These are phyloP conservation scores for Rutilus rutilus DNA, from an alignment of 2,113 vertebrate species.

Conservation along the genomic window DNA sequence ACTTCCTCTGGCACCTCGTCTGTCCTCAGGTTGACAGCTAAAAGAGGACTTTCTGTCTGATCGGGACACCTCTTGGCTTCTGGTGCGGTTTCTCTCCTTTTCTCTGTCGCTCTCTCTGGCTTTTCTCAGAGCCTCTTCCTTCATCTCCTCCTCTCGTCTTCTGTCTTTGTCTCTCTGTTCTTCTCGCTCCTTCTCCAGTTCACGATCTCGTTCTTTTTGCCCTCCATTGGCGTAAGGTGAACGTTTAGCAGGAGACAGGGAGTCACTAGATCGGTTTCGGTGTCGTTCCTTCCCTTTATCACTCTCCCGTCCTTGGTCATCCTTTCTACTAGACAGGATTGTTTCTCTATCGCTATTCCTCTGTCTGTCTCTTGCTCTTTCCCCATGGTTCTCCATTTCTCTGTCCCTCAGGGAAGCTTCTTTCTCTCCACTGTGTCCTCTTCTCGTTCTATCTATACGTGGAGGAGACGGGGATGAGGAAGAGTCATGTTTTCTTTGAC, in stretches of 20 bases:
- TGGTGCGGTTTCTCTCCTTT: conserved; percentile 39
- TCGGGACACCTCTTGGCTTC: conserved; percentile 27
- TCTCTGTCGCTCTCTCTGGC: conserved; percentile 27
- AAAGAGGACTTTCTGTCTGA: background rate
- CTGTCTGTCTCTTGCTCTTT: conserved; percentile 23
- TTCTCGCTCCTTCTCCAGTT: conserved; percentile 22
- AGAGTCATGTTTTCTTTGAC: conserved; percentile 41
- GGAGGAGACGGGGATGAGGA: conserved; percentile 28
- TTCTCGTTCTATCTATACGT: conserved; percentile 46
- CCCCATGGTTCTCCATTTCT: conserved; percentile 26
- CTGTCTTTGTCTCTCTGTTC: conserved; percentile 39
- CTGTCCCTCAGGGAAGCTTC: conserved; percentile 50
- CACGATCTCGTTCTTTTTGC: conserved; percentile 47
- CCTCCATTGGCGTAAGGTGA: conserved; percentile 50
- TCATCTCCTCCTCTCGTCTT: conserved; percentile 16
- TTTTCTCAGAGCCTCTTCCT: conserved; percentile 39
- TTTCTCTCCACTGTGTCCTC: conserved; percentile 54
- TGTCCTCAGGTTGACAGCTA: conserved; percentile 31
- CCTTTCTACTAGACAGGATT: background rate
- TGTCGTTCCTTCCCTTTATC: conserved; percentile 33
- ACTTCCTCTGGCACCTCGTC: background rate
- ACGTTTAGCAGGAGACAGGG: conserved; percentile 29
- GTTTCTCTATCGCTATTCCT: conserved; percentile 28
- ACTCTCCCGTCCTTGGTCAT: conserved; percentile 39
- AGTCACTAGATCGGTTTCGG: conserved; percentile 36